Evolutionary conservation across 2,888 invertebrate genomes (phyloP).

Genomic region (Heliconius ismenius): DNA sequence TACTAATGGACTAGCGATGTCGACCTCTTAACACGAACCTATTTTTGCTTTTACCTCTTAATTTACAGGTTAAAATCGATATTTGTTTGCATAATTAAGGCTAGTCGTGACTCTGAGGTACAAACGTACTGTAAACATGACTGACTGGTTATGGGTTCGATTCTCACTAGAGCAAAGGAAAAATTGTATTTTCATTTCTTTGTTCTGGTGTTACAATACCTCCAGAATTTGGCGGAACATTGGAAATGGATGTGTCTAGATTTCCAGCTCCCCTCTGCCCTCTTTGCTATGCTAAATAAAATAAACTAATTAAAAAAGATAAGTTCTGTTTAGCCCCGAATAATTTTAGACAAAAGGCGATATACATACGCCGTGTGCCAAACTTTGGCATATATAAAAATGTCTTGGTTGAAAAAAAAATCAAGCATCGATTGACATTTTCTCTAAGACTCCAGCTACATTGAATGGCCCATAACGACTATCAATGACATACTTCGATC

Average conservation of each 20-base stretch:
- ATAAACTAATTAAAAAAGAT: background rate
- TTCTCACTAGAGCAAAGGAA: background rate
- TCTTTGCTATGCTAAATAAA: too few species aligned
- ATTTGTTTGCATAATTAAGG: too few species aligned
- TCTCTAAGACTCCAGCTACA: background rate
- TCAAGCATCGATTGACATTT: background rate
- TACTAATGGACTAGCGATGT: slow-evolving; percentile 34
- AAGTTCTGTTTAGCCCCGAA: background rate
- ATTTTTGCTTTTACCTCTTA: slow-evolving; percentile 13
- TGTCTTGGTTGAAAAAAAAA: background rate
- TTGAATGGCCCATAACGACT: slow-evolving; percentile 1
- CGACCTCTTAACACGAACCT: slow-evolving; percentile 27
- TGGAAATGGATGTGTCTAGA: too few species aligned
- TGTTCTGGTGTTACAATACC: background rate
- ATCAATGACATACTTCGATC: background rate
- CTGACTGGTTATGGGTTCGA: too few species aligned
- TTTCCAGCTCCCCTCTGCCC: too few species aligned
- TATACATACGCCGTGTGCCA: background rate
- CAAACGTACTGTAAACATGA: background rate
- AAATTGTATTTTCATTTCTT: background rate
- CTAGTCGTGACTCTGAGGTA: background rate
- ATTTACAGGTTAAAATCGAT: slow-evolving; percentile 4
- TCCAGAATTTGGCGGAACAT: too few species aligned
- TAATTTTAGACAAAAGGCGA: background rate
- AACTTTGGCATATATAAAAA: background rate